Conservation (phyloP, 2,113 vertebrate genomes). For the Solea senegalensis region DNA sequence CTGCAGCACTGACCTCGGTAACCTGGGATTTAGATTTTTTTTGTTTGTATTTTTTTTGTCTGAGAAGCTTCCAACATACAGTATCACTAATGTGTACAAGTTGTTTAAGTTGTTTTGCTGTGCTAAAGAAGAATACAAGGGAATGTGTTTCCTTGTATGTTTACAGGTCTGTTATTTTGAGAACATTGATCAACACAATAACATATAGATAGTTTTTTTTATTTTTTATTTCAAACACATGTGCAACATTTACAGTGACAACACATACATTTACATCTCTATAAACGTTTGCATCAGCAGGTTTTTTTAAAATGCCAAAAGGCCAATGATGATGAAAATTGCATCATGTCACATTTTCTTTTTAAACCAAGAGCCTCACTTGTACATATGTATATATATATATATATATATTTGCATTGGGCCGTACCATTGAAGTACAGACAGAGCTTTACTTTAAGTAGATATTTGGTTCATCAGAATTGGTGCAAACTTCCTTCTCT, state of each 20-base stretch:
- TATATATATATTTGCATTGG: not conserved
- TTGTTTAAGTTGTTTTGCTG: not conserved
- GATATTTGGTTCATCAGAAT: constrained; percentile 16
- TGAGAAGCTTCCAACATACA: not conserved
- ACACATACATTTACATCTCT: no score
- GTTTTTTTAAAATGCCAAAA: not conserved
- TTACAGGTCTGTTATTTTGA: not conserved
- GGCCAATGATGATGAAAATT: not conserved
- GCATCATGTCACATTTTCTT: not conserved
- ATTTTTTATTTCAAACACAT: no score
- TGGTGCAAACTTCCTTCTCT: constrained; percentile 52
- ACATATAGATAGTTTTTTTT: no score
- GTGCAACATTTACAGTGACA: no score
- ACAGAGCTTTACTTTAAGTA: constrained; percentile 32
- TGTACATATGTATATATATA: not conserved
- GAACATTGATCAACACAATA: no score
- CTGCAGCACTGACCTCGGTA: constrained; percentile 4
- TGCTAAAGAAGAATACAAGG: not conserved
- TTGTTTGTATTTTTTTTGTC: not conserved
- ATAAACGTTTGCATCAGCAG: no score
- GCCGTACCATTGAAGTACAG: not conserved
- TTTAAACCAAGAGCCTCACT: not conserved
- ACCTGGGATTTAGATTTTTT: not conserved
- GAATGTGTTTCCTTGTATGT: not conserved
- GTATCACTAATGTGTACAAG: not conserved